Base-by-base conservation (phyloP, 2,113 vertebrate genomes). In the Chloropsis cyanopogon region DNA sequence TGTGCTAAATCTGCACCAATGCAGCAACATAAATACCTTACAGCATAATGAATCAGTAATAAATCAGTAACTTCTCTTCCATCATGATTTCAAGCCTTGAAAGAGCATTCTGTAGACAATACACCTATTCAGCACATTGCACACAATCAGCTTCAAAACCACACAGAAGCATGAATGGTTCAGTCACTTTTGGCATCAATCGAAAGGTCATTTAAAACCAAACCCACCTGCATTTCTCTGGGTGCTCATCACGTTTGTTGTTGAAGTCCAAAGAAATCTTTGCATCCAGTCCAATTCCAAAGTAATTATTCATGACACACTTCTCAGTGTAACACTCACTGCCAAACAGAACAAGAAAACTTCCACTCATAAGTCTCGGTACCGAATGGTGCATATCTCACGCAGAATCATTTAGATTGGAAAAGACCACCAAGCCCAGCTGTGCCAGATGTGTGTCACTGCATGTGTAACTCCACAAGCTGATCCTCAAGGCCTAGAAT, bases 241-340 rank as follows among this genome's bases (percentile, higher is more conserved):
- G 99, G 88, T 99, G 99, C 42, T 99, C 99, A 10, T 99, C 99
- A 29, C 99, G 97, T 95, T 99, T 99, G 98, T 99, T 99, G 97
- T 99, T 99, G 95, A 99, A 99, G 91, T 99, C 99, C 97, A 99
- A 97, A 72, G 99, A 99, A 92, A 99, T 99, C 93, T 99, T 99
- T 4, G 99, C 99, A 29, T 99, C 99, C 92, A 99, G 96, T 66
- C 99, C 99, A 19, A 99, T 99, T 73, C 99, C 99, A 63, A 99
- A 99, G 79, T 99, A 99, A 94, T 99, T 99, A 95, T 99, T 99
- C 99, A 99, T 99, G 60, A 99, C 99, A 77, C 99, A 99, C 63
- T 99, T 99, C 97, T 99, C 99, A 0, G 98, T 98, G 93, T 99
- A 99, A 92, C 96, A 98, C 79, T 99, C 98, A 89, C 99, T 99